Evolutionary conservation across 2,797 vertebrate genomes (phyloP).

Genomic region (Salmo trutta): DNA sequence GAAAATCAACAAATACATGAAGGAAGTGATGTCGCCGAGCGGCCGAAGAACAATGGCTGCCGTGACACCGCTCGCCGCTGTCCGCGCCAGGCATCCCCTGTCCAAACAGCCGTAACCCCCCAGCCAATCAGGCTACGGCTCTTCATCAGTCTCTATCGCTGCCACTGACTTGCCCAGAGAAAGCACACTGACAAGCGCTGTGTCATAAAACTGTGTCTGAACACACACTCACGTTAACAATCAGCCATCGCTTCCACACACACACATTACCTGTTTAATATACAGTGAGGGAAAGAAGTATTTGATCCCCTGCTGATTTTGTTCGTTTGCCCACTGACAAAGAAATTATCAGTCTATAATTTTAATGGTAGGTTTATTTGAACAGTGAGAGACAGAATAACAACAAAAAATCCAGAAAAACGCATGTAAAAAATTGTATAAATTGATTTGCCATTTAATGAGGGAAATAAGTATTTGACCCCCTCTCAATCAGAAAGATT

Average conservation of each 20-base stretch:
- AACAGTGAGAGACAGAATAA: no score
- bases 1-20: background rate
- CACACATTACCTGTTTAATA: slow-evolving; percentile 10
- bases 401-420: no score
- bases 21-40: background rate
- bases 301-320: no score
- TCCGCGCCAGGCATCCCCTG: background rate
- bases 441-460: no score
- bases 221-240: background rate
- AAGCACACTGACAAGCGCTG: background rate
- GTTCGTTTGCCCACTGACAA: no score
- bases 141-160: background rate
- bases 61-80: background rate
- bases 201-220: background rate
- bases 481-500: no score
- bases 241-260: background rate
- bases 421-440: no score
- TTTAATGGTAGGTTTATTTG: no score
- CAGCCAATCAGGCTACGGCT: background rate
- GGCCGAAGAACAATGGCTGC: background rate
- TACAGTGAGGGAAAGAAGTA: no score
- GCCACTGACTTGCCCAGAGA: background rate
- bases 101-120: background rate
- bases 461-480: no score
- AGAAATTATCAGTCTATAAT: no score